Percentiles rank a stretch among this genome's conserved stretches.
These are phyloP conservation scores for Eptesicus fuscus DNA, from an alignment of 2,113 vertebrate species.

Conservation along the genomic window DNA sequence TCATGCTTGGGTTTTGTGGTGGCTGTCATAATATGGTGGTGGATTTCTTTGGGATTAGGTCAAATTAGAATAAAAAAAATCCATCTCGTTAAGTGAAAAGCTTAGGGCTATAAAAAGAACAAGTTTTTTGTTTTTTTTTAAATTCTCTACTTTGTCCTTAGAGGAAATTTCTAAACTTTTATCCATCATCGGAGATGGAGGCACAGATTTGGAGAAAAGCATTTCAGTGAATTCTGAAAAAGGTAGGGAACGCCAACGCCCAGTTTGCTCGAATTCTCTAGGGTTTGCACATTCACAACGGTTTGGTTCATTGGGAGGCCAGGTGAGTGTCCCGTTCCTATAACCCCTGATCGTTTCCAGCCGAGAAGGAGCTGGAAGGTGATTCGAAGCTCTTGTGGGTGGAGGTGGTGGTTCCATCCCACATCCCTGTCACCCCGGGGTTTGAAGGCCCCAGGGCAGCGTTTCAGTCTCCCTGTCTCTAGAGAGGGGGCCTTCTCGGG, in stretches of 20 bases:
- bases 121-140: background rate
- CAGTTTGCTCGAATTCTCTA: background rate
- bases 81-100: background rate
- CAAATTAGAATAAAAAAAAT: conserved; percentile 21
- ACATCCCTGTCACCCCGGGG: background rate
- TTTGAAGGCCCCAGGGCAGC: background rate
- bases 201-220: background rate
- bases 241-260: background rate
- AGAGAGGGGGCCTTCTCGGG: background rate
- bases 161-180: background rate
- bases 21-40: background rate
- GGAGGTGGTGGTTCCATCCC: background rate
- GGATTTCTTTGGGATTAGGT: conserved; percentile 26
- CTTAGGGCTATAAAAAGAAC: background rate
- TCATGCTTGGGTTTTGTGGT: background rate
- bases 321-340: background rate
- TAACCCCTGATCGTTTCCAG: background rate
- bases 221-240: background rate
- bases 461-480: background rate
- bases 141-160: background rate
- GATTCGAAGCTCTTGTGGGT: background rate
- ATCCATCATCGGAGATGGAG: background rate
- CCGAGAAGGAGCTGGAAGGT: background rate
- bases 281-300: background rate
- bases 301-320: background rate